Evolutionary conservation across 2,797 vertebrate genomes (phyloP).

Genomic region (Lagorchestes hirsutus): DNA sequence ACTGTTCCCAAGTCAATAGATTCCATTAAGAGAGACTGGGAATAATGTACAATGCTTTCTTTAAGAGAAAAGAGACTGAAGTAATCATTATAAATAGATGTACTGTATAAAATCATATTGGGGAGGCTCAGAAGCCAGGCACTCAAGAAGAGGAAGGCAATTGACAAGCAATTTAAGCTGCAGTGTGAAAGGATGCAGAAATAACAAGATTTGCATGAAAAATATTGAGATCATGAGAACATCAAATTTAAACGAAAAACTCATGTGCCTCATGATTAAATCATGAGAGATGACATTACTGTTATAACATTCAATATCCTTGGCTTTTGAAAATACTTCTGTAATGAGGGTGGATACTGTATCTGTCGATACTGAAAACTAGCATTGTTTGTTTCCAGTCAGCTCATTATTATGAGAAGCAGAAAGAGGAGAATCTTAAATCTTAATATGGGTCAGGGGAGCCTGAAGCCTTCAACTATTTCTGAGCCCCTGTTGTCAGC

Average conservation of each 20-base stretch:
- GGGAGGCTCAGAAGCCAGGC: constrained; percentile 84
- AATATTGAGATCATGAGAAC: constrained; percentile 89
- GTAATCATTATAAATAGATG: constrained; percentile 87
- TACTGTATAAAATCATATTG: constrained; percentile 81
- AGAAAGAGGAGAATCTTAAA: constrained; percentile 73
- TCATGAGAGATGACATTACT: constrained; percentile 86
- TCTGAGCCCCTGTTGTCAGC: constrained; percentile 56
- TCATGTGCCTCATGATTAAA: constrained; percentile 88
- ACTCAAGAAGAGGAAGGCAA: constrained; percentile 84
- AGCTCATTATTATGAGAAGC: constrained; percentile 81
- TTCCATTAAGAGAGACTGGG: constrained; percentile 79
- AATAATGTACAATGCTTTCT: constrained; percentile 80
- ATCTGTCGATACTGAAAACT: constrained; percentile 81
- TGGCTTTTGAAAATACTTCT: constrained; percentile 86
- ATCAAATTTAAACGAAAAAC: constrained; percentile 87
- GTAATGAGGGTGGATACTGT: constrained; percentile 83
- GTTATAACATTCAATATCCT: constrained; percentile 84
- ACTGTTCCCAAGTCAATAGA: constrained; percentile 76
- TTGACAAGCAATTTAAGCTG: constrained; percentile 89
- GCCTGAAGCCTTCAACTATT: constrained; percentile 62
- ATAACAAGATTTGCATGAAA: constrained; percentile 91
- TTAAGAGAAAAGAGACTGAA: constrained; percentile 83
- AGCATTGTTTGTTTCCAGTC: constrained; percentile 81
- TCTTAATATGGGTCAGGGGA: constrained; percentile 78
- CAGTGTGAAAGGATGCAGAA: constrained; percentile 88